Percentiles rank a stretch among this genome's conserved stretches.
phyloP scores from a whole-genome alignment of 2,797 vertebrate species.

The Heterohyrax brucei region DNA sequence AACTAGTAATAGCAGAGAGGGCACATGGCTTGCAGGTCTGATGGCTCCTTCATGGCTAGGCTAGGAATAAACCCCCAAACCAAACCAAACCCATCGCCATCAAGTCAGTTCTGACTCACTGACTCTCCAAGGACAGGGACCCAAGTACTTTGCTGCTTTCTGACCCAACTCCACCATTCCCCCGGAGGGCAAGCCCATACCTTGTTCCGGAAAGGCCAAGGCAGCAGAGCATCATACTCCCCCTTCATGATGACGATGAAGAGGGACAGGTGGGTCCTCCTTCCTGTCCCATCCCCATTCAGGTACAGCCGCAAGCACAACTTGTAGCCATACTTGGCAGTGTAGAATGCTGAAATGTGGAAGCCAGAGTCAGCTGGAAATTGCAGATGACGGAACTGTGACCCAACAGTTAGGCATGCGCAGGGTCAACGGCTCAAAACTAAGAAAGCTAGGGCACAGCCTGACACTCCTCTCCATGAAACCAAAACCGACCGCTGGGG shows the following conservation, averaged over 20 bases:
- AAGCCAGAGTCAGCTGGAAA: constrained; percentile 51
- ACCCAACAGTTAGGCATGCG: background rate
- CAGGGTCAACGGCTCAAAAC: background rate
- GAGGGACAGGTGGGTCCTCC: constrained; percentile 93
- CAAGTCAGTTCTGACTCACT: background rate
- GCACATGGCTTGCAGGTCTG: background rate
- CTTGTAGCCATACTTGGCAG: constrained; percentile 93
- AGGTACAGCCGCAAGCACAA: constrained; percentile 93
- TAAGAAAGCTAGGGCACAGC: background rate
- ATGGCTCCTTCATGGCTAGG: background rate
- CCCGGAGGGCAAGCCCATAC: constrained; percentile 80
- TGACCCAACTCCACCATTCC: accelerated
- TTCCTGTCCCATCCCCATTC: constrained; percentile 93
- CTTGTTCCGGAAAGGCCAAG: constrained; percentile 95
- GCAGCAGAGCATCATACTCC: constrained; percentile 93
- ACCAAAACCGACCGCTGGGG: background rate
- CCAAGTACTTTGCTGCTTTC: background rate
- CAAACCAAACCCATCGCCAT: too few relatives aligned
- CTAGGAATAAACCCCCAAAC: background rate
- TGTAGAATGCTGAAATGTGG: constrained; percentile 93
- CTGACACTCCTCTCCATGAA: background rate
- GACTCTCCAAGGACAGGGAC: background rate
- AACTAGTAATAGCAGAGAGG: background rate
- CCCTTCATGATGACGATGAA: constrained; percentile 95
- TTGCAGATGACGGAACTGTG: background rate